Conservation (phyloP, 2,888 invertebrate genomes). For the Lomographa bimaculata region DNA sequence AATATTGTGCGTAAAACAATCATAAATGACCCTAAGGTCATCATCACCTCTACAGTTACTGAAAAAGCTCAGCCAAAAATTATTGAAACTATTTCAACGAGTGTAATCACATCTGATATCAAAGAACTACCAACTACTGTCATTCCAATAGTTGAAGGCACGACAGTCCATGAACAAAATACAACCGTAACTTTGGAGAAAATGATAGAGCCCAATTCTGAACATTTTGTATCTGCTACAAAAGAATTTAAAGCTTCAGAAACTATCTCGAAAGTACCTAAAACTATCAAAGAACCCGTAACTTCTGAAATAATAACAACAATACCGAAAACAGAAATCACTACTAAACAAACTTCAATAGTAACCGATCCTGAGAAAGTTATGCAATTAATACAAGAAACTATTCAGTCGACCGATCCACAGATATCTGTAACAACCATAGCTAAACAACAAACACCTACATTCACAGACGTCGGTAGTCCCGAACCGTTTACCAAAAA, state of each 20-base stretch:
- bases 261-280: constrained; percentile 6
- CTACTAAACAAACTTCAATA: constrained; percentile 10
- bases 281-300: constrained; percentile 18
- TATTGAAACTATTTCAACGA: constrained; percentile 16
- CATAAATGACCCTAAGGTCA: constrained; percentile 21
- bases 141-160: no score
- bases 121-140: constrained; percentile 9
- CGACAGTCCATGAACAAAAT: no score
- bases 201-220: constrained; percentile 12
- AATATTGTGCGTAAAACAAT: constrained; percentile 19
- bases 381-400: constrained; percentile 34
- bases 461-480: constrained; percentile 5
- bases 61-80: constrained; percentile 15
- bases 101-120: constrained; percentile 12
- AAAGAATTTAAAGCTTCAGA: constrained; percentile 18
- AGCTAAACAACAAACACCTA: constrained; percentile 14
- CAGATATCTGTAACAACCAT: constrained; percentile 26
- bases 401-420: constrained; percentile 31
- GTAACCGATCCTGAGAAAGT: constrained; percentile 12
- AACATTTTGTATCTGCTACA: constrained; percentile 15
- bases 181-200: constrained; percentile 12
- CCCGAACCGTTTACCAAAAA: constrained; percentile 7
- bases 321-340: constrained; percentile 15
- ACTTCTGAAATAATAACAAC: constrained; percentile 25
- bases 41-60: constrained; percentile 12